Conservation (phyloP, 1,140 invertebrate species). For the Euschistus heros region DNA sequence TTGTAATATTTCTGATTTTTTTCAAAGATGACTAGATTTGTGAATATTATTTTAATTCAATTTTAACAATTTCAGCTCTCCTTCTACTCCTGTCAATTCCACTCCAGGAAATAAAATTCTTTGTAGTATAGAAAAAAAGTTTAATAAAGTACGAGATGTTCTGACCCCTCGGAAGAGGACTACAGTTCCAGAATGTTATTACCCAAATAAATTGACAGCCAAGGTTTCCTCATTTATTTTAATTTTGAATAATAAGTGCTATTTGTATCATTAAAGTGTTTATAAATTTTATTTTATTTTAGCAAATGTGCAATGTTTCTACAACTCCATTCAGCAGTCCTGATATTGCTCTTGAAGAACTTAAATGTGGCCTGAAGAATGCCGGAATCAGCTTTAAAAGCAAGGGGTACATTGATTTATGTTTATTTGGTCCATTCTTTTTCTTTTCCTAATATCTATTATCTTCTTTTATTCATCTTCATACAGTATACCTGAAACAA, state of each 20-base stretch:
- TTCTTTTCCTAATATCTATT: too few species aligned
- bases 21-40: not conserved
- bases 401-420: constrained; percentile 52
- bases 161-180: constrained; percentile 46
- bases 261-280: not conserved
- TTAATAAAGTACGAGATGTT: constrained; percentile 55
- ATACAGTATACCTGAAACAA: too few species aligned
- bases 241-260: not conserved
- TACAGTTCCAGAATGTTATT: not conserved
- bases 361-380: constrained; percentile 49
- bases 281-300: constrained; percentile 26
- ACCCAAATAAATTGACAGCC: constrained; percentile 35
- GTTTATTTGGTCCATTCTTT: too few species aligned
- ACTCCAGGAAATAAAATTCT: constrained; percentile 39
- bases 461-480: too few species aligned
- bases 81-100: constrained; percentile 14
- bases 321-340: constrained; percentile 53
- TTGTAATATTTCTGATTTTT: too few species aligned
- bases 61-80: not conserved
- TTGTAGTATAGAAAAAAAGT: constrained; percentile 56
- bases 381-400: constrained; percentile 58
- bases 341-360: constrained; percentile 49
- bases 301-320: constrained; percentile 65
- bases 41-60: too few species aligned
- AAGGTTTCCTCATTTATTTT: constrained; percentile 36